Evolutionary conservation across 2,797 vertebrate genomes (phyloP), one percentile per base, ranked within the genome.

Genomic region (Oreochromis mossambicus): DNA sequence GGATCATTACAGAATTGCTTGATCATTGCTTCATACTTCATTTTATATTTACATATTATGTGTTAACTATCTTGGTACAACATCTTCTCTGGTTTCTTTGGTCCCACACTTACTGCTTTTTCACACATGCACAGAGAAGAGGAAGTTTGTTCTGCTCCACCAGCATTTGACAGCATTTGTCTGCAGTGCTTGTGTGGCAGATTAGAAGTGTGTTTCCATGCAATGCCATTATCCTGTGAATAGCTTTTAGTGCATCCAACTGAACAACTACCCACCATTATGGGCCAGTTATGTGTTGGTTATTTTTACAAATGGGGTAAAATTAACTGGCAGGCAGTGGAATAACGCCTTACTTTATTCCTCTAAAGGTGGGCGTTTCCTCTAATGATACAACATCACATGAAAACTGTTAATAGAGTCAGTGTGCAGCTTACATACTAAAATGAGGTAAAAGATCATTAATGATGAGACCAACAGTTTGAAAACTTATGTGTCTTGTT

Each of bases 41-140:
- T 24, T 70, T 43, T 70, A 70, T 15, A 70, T 43, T 43, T 0
- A 15, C n/a, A 2, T 66, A 41, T 41, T 68, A 43, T 43, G 38
- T 41, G n/a, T 13, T 38, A 21, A 5, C 12, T 66, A 5, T 41
- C 2, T 14, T 8, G 19, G n/a, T 43, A 41, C 13, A 41, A 6
- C 63, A 68, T 24, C n/a, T 43, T 41, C n/a, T 43, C n/a, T 68
- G n/a, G n/a, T 43, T 43, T 2, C 63, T 68, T 41, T 68, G 12
- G n/a, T 3, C 36, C 0, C 5, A 68, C 12, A 2, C 19, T 38
- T 14, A 0, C 34, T 21, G 4, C 19, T 21, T 21, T 41, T 66
- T 68, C 63, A 68, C 63, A 43, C 63, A 24, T n/a, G 19, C n/a
- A 1, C 34, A 66, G 61, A 68, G 36, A 50, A 4, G 36, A 41